Base-by-base conservation (phyloP, 2,888 invertebrate species). In the Sicus ferrugineus region DNA sequence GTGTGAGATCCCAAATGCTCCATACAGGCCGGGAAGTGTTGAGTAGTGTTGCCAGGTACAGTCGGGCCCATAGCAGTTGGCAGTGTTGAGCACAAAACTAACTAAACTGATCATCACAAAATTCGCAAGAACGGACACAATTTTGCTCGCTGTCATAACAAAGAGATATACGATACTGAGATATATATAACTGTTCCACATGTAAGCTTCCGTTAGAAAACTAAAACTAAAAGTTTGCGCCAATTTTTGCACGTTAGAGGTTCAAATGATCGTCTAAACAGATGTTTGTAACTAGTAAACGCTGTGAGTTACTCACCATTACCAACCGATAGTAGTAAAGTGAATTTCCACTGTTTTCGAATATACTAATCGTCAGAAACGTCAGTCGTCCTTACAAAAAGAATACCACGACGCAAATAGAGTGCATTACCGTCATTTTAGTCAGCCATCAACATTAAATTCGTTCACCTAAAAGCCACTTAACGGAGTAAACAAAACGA, bases 11-110 rank as follows among this genome's bases (percentile, higher is more conserved):
- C 38, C 9, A 16, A 56, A 11, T 16, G 2, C n/a, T 42, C 14
- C 11, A 16, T 14, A 19, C 42, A 21, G 26, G 28, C n/a, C n/a
- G 19, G 7, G 56, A 14, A 26, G 9, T 26, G 31, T 28, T 56
- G 16, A 56, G 16, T 56, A 56, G 14, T 56, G 30, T 56, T 56
- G n/a, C 30, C 11, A 28, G 30, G 26, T 30, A 56, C 28, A 26
- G 14, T 16, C 3, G 52, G 9, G 16, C 54, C 23, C 7, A 23
- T 54, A 54, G 26, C 28, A 54, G 54, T 14, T 54, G 23, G 26
- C 54, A 26, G 54, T 54, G 54, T 26, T 26, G 54, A 54, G 54
- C 54, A 54, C 54, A 54, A 61, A 61, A 26, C 26, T 42, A 42
- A 26, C 38, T 14, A n/a, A 61, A 42, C 56, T 56, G n/a, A 42